Evolutionary conservation across 1,140 invertebrate genomes (phyloP), one percentile per base, ranked within the genome.

Genomic region (Patella vulgata): DNA sequence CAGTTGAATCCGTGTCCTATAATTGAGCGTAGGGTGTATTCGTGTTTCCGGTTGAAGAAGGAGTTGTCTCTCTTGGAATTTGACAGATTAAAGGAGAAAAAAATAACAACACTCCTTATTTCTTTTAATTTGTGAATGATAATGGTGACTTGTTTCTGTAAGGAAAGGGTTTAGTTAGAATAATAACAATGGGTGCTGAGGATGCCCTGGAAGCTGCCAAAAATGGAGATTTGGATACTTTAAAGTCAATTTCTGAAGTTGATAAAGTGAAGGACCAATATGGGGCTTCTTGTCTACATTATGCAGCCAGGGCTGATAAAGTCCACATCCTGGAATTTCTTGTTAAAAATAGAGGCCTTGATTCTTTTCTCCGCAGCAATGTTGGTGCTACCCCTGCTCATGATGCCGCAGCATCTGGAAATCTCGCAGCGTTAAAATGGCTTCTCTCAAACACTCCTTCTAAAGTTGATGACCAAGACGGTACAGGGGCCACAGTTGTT

Each of bases 351-450:
- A 73, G 66, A 44, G 59, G 71, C 8, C 76, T 85, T 61, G 66
- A 62, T 48, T 73, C 73, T 14, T 60, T 40, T 8, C 67, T 70
- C 27, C 55, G 82, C 28, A 77, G 77, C 6, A 73, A 74, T 27
- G 77, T 82, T 14, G 85, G 85, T 1, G 78, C 84, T 0, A 84
- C 85, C 5, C 71, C 85, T 9, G 68, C 79, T 0, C 86, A 87
- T 62, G 85, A 87, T 64, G 85, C 85, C 6, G 82, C 85, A 2
- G 84, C 82, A 0, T 75, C 81, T 46, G 85, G 85, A 1, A 82
- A 82, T 42, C 60, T 85, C 5, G 66, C 77, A 2, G 76, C 79
- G n/a, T 48, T 86, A 8, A 61, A 80, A 12, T 87, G 85, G 85
- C 62, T 87, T 19, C 39, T 84, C n/a, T 64, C 71, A 19, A 71